phyloP scores from a whole-genome alignment of 2,113 vertebrate genomes.

The Pseudorectes ferrugineus region DNA sequence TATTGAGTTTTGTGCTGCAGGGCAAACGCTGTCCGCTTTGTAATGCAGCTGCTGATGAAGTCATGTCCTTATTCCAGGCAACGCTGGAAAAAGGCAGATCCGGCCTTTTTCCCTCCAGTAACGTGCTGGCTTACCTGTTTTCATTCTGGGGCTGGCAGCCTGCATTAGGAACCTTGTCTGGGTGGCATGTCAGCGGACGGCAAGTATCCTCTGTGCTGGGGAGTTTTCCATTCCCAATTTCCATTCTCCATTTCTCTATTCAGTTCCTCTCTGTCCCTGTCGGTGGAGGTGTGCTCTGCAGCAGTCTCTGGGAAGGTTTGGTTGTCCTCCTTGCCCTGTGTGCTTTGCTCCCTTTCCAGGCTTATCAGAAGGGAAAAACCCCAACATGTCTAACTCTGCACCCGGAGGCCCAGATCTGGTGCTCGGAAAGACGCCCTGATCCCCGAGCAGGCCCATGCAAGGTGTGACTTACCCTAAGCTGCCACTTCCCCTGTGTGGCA shows the following conservation, averaged over 20 bases:
- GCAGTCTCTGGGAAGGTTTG: background rate
- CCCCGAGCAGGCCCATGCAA: fast-evolving
- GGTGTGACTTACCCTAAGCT: background rate
- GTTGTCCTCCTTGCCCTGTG: background rate
- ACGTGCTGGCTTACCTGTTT: background rate
- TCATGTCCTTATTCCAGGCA: background rate
- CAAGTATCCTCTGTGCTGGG: background rate
- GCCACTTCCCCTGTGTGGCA: fast-evolving
- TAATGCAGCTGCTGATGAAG: background rate
- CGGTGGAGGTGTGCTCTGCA: background rate
- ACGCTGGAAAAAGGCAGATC: background rate
- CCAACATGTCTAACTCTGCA: background rate
- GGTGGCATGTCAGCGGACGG: background rate
- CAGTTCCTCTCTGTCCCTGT: fast-evolving
- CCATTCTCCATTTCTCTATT: background rate
- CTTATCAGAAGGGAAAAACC: background rate
- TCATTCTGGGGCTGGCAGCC: background rate
- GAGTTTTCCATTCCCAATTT: background rate
- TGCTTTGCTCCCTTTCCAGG: background rate
- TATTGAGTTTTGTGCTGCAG: background rate
- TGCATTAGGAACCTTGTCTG: background rate
- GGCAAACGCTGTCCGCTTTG: background rate
- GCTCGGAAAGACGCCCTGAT: fast-evolving
- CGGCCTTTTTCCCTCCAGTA: background rate
- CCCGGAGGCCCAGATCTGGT: background rate